These are phyloP conservation scores for Eublepharis macularius DNA, from an alignment of 2,113 vertebrate genomes.

Conservation along the genomic window DNA sequence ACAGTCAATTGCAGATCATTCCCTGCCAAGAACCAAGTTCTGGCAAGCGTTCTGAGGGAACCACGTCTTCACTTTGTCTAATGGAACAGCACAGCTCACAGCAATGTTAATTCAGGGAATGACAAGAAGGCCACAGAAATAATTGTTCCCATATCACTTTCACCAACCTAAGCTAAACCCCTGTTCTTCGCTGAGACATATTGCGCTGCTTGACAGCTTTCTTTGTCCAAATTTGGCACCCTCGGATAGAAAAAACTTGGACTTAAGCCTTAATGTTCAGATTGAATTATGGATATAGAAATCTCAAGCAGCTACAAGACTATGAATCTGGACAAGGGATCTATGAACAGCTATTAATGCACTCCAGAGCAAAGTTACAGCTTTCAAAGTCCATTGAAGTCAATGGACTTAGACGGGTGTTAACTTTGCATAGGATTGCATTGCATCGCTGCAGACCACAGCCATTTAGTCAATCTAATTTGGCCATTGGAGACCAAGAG, in stretches of 20 bases:
- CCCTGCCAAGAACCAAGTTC: neutral
- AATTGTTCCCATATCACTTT: conserved; percentile 6
- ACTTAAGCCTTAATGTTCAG: neutral
- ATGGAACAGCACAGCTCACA: neutral
- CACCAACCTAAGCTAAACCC: neutral
- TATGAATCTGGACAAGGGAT: neutral
- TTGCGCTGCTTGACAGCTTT: neutral
- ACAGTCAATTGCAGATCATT: neutral
- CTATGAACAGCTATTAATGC: neutral
- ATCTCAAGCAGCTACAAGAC: neutral
- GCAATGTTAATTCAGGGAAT: neutral
- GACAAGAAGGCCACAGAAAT: neutral
- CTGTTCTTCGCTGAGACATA: neutral
- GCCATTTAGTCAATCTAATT: neutral
- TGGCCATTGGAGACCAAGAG: neutral
- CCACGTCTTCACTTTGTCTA: neutral
- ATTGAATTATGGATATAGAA: conserved; percentile 9
- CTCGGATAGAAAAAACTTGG: neutral
- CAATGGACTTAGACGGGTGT: too few relatives aligned
- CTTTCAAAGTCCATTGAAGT: too few relatives aligned
- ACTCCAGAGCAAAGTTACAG: too few relatives aligned
- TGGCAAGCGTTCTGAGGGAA: neutral
- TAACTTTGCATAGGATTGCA: too few relatives aligned
- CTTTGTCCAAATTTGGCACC: neutral
- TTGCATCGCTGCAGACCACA: neutral